Conservation (phyloP, 2,888 invertebrate genomes). For the Tetrapedia diversipes region DNA sequence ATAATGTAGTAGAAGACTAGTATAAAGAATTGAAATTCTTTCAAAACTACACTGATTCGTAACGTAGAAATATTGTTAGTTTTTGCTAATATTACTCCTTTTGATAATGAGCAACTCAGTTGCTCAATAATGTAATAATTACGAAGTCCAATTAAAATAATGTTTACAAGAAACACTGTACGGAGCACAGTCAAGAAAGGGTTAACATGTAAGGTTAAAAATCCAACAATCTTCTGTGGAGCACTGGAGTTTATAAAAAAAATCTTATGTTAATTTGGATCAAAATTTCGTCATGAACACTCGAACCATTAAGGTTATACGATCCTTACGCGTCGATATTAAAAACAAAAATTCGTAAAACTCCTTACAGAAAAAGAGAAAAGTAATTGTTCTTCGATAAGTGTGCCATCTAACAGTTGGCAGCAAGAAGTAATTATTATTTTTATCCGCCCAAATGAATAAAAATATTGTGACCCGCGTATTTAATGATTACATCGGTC, state of each 20-base stretch:
- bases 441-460: not conserved
- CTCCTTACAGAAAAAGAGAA: not conserved
- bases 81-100: slow-evolving; percentile 41
- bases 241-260: slow-evolving; percentile 44
- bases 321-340: slow-evolving; percentile 14
- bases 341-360: not conserved
- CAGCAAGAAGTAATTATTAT: not conserved
- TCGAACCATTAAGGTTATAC: slow-evolving; percentile 23
- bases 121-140: slow-evolving; percentile 5
- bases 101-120: slow-evolving; percentile 19
- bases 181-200: slow-evolving; percentile 40
- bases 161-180: not conserved
- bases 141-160: not conserved
- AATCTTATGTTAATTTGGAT: slow-evolving; percentile 56
- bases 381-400: not conserved
- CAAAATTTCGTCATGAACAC: slow-evolving; percentile 55
- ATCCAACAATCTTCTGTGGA: slow-evolving; percentile 34
- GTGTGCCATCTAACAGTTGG: not conserved
- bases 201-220: slow-evolving; percentile 18
- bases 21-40: slow-evolving; percentile 21
- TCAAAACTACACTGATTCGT: slow-evolving; percentile 32
- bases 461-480: not conserved
- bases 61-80: slow-evolving; percentile 29
- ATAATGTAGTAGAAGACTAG: slow-evolving; percentile 29
- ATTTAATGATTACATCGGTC: slow-evolving; percentile 2